These are phyloP conservation scores for Bugula neritina DNA, from an alignment of 2,888 invertebrate genomes.

Conservation along the genomic window DNA sequence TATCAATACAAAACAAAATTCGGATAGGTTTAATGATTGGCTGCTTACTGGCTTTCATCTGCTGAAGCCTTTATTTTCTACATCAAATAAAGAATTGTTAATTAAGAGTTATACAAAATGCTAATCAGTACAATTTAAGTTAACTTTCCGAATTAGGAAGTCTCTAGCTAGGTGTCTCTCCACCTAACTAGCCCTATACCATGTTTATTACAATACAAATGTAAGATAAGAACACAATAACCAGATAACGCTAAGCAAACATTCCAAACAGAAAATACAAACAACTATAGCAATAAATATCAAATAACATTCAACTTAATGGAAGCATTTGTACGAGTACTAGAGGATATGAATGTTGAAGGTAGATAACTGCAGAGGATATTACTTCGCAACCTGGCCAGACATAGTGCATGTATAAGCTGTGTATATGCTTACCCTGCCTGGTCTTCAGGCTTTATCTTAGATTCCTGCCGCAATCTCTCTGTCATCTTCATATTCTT, in stretches of 20 bases:
- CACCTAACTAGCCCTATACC: too few relatives aligned
- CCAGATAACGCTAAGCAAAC: too few relatives aligned
- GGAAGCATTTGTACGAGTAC: neutral
- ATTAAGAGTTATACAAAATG: too few relatives aligned
- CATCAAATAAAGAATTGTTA: neutral
- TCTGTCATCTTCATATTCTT: constrained; percentile 19
- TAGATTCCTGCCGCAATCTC: neutral
- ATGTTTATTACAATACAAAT: too few relatives aligned
- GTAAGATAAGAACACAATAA: too few relatives aligned
- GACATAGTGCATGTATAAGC: neutral
- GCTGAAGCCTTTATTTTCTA: neutral
- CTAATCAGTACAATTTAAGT: too few relatives aligned
- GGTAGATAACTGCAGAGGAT: too few relatives aligned
- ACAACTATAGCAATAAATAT: neutral
- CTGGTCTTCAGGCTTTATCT: constrained; percentile 17
- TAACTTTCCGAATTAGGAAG: too few relatives aligned
- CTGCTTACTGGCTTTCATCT: neutral
- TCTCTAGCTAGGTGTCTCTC: too few relatives aligned
- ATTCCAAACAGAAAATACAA: neutral
- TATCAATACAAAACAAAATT: neutral
- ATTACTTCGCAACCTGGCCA: neutral
- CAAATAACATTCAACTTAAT: neutral
- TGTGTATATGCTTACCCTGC: neutral
- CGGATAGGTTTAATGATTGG: neutral
- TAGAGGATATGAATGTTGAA: too few relatives aligned